phyloP scores from a whole-genome alignment of 2,888 invertebrate genomes.

The Branchipolynoe longqiensis region DNA sequence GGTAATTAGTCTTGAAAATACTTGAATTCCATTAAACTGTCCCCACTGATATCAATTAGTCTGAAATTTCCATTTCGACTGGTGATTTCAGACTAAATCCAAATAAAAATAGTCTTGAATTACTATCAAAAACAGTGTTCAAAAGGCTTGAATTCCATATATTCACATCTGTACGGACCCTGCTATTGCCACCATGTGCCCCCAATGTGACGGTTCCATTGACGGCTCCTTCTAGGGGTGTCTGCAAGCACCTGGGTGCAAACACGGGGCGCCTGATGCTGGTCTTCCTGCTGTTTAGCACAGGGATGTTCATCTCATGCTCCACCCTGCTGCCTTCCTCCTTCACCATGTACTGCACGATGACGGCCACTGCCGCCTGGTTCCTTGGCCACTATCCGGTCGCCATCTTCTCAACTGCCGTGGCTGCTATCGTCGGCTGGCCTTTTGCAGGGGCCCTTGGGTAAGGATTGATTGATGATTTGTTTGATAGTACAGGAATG shows the following conservation, averaged over 20 bases:
- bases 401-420: constrained; percentile 91
- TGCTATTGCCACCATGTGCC: too few species aligned
- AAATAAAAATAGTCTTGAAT: too few species aligned
- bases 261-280: constrained; percentile 91
- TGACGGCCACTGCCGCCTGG: constrained; percentile 94
- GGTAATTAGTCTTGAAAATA: too few species aligned
- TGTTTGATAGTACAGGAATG: too few species aligned
- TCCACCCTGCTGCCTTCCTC: constrained; percentile 95
- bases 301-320: constrained; percentile 94
- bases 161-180: too few species aligned
- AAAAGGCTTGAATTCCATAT: too few species aligned
- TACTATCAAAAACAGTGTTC: too few species aligned
- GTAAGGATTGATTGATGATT: constrained; percentile 75
- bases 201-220: too few species aligned
- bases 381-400: constrained; percentile 90
- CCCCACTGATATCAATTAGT: not conserved
- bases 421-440: constrained; percentile 93
- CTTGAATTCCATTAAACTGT: too few species aligned
- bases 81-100: not conserved
- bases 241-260: constrained; percentile 86
- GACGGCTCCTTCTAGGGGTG: constrained; percentile 84
- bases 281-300: constrained; percentile 86
- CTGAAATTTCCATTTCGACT: not conserved
- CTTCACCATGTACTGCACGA: constrained; percentile 94
- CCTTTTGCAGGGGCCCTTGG: constrained; percentile 98